Conservation (phyloP, 1,140 invertebrate species). For the Venturia canescens region DNA sequence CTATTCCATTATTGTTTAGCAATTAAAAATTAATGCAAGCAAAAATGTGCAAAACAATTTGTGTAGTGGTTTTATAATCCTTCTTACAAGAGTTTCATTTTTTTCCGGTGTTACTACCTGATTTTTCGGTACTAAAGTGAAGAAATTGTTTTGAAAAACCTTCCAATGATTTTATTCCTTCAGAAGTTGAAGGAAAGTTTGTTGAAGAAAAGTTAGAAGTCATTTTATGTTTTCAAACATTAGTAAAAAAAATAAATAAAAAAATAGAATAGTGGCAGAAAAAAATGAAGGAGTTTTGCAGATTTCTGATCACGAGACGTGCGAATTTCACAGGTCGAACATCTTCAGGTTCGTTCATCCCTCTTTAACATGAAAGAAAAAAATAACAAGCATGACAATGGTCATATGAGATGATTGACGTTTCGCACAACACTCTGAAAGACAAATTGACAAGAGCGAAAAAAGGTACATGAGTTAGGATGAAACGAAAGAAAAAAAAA, state of each 20-base stretch:
- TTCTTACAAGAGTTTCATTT: not conserved
- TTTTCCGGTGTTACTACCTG: too few species aligned
- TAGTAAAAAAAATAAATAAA: too few species aligned
- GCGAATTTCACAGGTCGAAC: not conserved
- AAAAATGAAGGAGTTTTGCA: not conserved
- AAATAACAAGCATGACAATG: not conserved
- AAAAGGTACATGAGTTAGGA: not conserved
- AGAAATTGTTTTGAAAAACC: too few species aligned
- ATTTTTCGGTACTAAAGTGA: too few species aligned
- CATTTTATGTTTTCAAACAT: too few species aligned
- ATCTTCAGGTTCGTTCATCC: not conserved
- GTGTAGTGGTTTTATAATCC: not conserved
- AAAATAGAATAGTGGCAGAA: not conserved
- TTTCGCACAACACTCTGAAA: not conserved
- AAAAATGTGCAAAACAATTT: not conserved
- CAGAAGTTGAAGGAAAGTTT: too few species aligned
- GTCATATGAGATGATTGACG: not conserved
- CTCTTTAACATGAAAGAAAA: not conserved
- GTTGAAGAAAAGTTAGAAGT: too few species aligned
- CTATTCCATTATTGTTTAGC: not conserved
- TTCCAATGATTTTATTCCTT: too few species aligned
- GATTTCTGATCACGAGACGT: not conserved
- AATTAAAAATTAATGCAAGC: not conserved
- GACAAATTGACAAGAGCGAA: not conserved
- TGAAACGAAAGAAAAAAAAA: not conserved